Evolutionary conservation across 2,113 vertebrate genomes (phyloP).

Genomic region (Xiphorhynchus elegans): DNA sequence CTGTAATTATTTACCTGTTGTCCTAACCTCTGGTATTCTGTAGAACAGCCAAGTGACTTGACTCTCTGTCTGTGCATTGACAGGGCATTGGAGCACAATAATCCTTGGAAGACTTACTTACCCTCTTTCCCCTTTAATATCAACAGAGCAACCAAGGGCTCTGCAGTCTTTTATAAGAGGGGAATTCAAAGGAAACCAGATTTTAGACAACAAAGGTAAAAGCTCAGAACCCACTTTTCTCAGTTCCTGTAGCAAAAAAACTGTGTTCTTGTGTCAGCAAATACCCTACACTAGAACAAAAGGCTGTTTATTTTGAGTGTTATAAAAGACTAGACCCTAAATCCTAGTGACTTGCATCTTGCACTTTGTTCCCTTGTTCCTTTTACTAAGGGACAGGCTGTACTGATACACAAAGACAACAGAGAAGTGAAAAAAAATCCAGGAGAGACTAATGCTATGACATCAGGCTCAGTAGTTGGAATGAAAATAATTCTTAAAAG

Average conservation of each 20-base stretch:
- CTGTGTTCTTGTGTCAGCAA: not conserved
- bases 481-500: not conserved
- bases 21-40: not conserved
- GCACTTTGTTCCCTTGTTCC: not conserved
- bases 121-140: not conserved
- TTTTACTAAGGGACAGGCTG: not conserved
- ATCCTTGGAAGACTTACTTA: not conserved
- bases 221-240: not conserved
- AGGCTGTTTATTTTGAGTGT: not conserved
- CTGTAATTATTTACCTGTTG: not conserved
- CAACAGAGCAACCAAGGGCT: not conserved
- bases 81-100: not conserved
- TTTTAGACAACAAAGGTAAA: not conserved
- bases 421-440: not conserved
- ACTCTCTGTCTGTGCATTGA: not conserved
- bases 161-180: not conserved
- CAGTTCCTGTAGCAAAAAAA: not conserved
- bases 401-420: not conserved
- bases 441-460: not conserved
- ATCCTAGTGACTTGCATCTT: not conserved
- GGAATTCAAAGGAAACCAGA: not conserved
- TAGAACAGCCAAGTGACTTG: not conserved
- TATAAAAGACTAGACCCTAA: not conserved
- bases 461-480: not conserved
- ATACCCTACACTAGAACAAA: not conserved